These are phyloP conservation scores for Lutjanus argentimaculatus DNA, from an alignment of 2,797 vertebrate species.

Conservation along the genomic window DNA sequence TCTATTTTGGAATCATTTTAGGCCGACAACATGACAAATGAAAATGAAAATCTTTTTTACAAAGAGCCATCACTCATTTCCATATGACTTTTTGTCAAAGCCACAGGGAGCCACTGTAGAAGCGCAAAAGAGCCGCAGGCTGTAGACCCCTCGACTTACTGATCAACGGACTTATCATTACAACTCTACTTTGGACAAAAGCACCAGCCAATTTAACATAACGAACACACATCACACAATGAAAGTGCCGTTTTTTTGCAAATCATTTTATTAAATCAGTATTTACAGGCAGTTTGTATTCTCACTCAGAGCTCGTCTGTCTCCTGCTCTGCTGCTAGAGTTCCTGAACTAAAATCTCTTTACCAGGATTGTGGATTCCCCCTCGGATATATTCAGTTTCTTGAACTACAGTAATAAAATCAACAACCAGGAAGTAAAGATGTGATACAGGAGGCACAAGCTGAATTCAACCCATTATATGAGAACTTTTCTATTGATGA, in stretches of 20 bases:
- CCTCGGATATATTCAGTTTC: conserved; percentile 44
- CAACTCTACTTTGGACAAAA: background rate
- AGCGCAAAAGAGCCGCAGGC: no score
- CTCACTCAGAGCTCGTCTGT: conserved; percentile 55
- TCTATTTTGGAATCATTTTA: no score
- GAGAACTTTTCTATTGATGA: conserved; percentile 49
- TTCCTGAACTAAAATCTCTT: conserved; percentile 59
- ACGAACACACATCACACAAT: background rate
- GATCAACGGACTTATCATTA: no score
- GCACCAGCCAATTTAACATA: background rate
- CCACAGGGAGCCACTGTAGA: no score
- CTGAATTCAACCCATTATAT: conserved; percentile 59
- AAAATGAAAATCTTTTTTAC: no score
- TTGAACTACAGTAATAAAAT: conserved; percentile 65
- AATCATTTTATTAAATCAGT: conserved; percentile 86
- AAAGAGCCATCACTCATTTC: no score
- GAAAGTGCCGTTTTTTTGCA: conserved; percentile 59
- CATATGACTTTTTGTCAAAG: no score
- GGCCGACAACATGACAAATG: no score
- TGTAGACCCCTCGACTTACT: no score
- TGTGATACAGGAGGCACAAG: conserved; percentile 77
- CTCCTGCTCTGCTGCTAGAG: conserved; percentile 44
- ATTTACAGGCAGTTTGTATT: conserved; percentile 87
- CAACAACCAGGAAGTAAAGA: conserved; percentile 68
- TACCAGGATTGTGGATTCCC: conserved; percentile 46